A percentile compares a stretch with the other conserved stretches of the same genome.
Conservation (phyloP, 2,888 invertebrate species). For the Lordiphosa fenestrarum region DNA sequence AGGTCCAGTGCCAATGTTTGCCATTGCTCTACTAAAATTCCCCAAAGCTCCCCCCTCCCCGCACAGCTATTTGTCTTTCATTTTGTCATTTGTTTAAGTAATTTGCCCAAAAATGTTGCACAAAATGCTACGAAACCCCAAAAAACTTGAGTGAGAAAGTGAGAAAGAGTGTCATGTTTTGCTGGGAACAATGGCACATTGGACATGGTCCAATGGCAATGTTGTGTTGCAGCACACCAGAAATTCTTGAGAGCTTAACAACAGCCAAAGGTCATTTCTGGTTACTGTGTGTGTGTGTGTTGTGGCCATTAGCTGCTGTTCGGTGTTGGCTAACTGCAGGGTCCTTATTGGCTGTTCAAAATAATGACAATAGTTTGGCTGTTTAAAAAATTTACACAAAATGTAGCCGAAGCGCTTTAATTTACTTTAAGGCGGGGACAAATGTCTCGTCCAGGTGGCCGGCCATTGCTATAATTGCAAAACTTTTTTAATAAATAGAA, state of each 20-base stretch:
- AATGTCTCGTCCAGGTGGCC: too few species aligned
- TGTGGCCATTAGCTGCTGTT: neutral
- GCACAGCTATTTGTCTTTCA: conserved; percentile 3
- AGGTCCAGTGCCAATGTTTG: conserved; percentile 30
- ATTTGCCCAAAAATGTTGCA: conserved; percentile 62
- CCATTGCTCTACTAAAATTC: neutral
- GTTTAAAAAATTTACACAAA: conserved; percentile 4
- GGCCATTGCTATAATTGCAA: conserved; percentile 76
- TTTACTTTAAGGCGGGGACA: conserved; percentile 34
- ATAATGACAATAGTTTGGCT: conserved; percentile 68
- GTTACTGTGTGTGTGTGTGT: too few species aligned
- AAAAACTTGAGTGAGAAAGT: conserved; percentile 23
- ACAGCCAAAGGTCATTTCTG: conserved; percentile 4
- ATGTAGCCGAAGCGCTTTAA: conserved; percentile 17
- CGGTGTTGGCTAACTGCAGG: conserved; percentile 32
- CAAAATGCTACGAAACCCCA: conserved; percentile 39
- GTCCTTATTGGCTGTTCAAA: conserved; percentile 69
- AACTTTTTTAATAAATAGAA: conserved; percentile 78
- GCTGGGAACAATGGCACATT: conserved; percentile 3
- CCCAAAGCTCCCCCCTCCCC: conserved; percentile 14
- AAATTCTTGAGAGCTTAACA: conserved; percentile 32
- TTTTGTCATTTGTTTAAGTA: conserved; percentile 62
- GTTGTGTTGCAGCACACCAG: conserved; percentile 20
- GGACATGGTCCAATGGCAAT: conserved; percentile 15
- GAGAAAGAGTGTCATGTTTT: conserved; percentile 46